Base-by-base conservation (phyloP, 2,888 invertebrate species). In the Machimus atricapillus region DNA sequence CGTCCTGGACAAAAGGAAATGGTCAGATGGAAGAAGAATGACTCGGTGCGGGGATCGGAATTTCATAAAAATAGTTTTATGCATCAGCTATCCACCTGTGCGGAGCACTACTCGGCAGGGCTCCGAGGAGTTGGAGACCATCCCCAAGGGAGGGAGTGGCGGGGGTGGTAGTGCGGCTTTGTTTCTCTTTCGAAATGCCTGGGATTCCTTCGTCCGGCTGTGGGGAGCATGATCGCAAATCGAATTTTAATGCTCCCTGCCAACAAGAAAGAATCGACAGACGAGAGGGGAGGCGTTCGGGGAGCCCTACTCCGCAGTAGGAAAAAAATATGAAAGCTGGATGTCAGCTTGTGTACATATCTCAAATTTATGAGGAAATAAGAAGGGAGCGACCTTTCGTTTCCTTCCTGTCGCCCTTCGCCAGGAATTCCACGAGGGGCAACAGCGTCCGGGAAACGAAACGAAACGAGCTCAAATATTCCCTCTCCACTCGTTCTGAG, bases 1-100 rank as follows among this genome's bases (percentile, higher is more conserved):
- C 27, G 23, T 9, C 2, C 66, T 7, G 9, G 23, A 23, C 66
- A 66, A 66, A 23, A 66, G 23, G 66, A 12, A 66, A 66, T 8
- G 66, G 4, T 66, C 66, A 12, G 23, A 27, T 23, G 66, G 66
- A 66, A 66, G 66, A 66, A 12, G 8, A 66, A 66, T 66, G 66
- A 12, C 66, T 66, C 27, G 23, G 66, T 66, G 66, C 23, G 2
- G 37, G 19, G 19, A 76, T 37, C 19, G 76, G 76, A 34, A 76
- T 76, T 76, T 76, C 76, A 76, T 76, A 76, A 76, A 76, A 76
- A 76, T 76, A 76, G 76, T 76, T 76, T 76, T 76, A 31, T 76
- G 76, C 76, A n/a, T n/a, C n/a, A 58, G 23, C 58, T 23, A 76
- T 76, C 19, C 40, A 76, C 76, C 76, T 76, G 76, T n/a, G 14